phyloP scores from a whole-genome alignment of 53 echinoderm and acorn worm genomes.

The Apostichopus leukothele region DNA sequence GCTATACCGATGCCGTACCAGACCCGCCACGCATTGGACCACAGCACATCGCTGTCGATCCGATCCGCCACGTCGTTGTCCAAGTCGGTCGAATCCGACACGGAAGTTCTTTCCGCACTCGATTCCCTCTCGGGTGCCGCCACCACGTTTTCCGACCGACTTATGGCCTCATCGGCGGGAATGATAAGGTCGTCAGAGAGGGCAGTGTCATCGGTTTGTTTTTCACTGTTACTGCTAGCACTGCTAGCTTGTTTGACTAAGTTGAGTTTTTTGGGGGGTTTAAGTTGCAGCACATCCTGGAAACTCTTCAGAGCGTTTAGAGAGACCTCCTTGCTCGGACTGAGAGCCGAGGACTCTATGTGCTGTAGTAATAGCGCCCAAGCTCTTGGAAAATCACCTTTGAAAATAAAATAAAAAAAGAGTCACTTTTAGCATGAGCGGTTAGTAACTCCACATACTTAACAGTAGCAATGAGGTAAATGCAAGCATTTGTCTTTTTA shows the following conservation, averaged over 20 bases:
- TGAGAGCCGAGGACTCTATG: conserved; percentile 88
- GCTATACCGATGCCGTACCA: conserved; percentile 90
- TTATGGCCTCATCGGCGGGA: conserved; percentile 50
- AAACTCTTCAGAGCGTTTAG: conserved; percentile 91
- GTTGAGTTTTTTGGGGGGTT: conserved; percentile 62
- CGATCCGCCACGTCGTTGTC: conserved; percentile 3
- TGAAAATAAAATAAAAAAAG: background rate
- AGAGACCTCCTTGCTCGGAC: conserved; percentile 93
- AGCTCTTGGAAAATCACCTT: conserved; percentile 98
- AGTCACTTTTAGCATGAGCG: too few relatives aligned
- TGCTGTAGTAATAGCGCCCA: conserved; percentile 91
- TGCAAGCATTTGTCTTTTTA: too few relatives aligned
- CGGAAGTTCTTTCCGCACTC: conserved; percentile 29
- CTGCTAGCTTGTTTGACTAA: conserved; percentile 37
- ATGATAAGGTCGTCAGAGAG: conserved; percentile 48
- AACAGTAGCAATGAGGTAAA: too few relatives aligned
- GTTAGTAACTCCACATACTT: too few relatives aligned
- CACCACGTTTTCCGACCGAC: conserved; percentile 5
- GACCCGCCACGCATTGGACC: conserved; percentile 95
- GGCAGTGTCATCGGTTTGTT: conserved; percentile 23
- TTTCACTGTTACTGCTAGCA: conserved; percentile 38
- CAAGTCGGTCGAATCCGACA: conserved; percentile 13
- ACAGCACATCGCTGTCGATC: conserved; percentile 54
- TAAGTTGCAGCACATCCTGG: conserved; percentile 87
- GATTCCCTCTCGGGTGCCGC: background rate